Evolutionary conservation across 2,797 vertebrate genomes (phyloP).

Genomic region (Hylomyscus alleni): DNA sequence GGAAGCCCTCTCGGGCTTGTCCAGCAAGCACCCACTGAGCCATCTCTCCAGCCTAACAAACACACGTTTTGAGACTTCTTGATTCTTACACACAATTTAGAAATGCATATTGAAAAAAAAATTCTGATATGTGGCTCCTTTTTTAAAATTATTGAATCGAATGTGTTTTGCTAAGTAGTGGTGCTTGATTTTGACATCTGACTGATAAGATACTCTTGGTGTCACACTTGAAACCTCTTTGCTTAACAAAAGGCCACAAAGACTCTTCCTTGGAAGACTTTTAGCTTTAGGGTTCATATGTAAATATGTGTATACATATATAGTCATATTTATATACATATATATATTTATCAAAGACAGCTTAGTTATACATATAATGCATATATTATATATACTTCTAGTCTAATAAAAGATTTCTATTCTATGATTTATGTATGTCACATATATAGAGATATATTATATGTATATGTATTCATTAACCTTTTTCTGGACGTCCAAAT

Average conservation of each 20-base stretch:
- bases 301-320: neutral
- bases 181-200: slow-evolving; percentile 7
- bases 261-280: slow-evolving; percentile 9
- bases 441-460: too few relatives aligned
- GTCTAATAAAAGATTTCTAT: neutral
- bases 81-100: neutral
- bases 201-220: neutral
- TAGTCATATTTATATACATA: too few relatives aligned
- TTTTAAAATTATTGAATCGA: neutral
- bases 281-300: slow-evolving; percentile 14
- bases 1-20: neutral
- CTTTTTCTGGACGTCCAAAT: slow-evolving; percentile 17
- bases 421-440: neutral
- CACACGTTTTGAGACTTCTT: slow-evolving; percentile 37
- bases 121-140: neutral
- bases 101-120: slow-evolving; percentile 38
- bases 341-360: neutral
- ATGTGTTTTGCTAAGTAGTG: neutral
- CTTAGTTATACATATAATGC: neutral
- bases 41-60: neutral
- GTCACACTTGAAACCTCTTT: slow-evolving; percentile 26
- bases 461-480: neutral
- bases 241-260: neutral
- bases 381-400: neutral
- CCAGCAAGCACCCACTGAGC: neutral